Base-by-base conservation (phyloP, 2,797 vertebrate species). In the Ataeniobius toweri region DNA sequence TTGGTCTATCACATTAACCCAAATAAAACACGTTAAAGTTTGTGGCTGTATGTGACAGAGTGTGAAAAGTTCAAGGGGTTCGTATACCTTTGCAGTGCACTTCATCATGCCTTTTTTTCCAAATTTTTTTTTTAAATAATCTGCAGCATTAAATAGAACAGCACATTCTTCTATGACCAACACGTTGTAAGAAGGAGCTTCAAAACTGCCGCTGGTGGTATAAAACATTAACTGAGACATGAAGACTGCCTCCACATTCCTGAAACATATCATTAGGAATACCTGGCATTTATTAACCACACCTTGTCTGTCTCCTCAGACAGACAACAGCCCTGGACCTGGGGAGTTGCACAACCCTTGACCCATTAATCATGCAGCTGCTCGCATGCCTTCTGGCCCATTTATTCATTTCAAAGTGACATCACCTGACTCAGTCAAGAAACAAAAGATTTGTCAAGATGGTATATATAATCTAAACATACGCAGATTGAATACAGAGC, bases 281-380 rank as follows among this genome's bases (percentile, higher is more conserved):
- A 88, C 83, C 80, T 80, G 87, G 78, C 70, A 81, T 83, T 87
- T 78, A 90, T 90, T 87, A 88, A 91, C 72, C 65, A 59, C 59
- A 18, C 22, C 50, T 69, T 6, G 67, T 69, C 67, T 69, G 67
- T 22, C 20, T 36, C 74, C 78, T 86, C 84, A 89, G 67, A 44
- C 83, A 88, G 75, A 79, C 78, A 83, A 39, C 82, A 82, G 80
- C 73, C 70, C 71, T 20, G 69, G 50, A 90, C 82, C 85, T 75
- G 75, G 83, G 71, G 84, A 85, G 83, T 83, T 61, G 1, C 48
- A 16, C 59, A 83, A 86, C 86, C 79, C 75, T 81, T 89, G 85
- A 89, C 86, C 80, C 75, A 86, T 79, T 76, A 88, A 88, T 85
- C 74, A 85, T 61, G 48, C 51, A 50, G 83, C 55, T 80, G 71